Conservation (phyloP, 2,797 vertebrate genomes). For the Thaleichthys pacificus region DNA sequence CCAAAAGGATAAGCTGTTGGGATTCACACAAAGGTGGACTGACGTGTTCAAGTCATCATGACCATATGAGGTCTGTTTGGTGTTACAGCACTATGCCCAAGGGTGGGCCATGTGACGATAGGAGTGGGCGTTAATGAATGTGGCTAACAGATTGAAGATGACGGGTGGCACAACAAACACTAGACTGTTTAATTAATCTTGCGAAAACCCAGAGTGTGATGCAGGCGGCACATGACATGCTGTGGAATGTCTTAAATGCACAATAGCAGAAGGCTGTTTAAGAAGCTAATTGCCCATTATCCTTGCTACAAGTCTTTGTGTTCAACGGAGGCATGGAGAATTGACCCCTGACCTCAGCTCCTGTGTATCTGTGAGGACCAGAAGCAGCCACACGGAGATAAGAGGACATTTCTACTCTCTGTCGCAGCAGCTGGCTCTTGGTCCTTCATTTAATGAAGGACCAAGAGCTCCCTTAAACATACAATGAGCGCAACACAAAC, state of each 20-base stretch:
- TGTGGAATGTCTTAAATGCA: no score
- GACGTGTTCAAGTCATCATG: constrained; percentile 5
- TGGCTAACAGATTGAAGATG: constrained; percentile 20
- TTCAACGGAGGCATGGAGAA: constrained; percentile 42
- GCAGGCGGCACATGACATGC: not conserved
- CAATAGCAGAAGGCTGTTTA: constrained; percentile 45
- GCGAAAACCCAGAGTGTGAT: constrained; percentile 22
- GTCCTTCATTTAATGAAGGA: not conserved
- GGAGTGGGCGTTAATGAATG: constrained; percentile 16
- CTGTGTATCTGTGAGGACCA: not conserved
- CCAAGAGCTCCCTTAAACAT: not conserved
- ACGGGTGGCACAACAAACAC: constrained; percentile 25
- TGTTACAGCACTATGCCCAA: not conserved
- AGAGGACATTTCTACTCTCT: not conserved
- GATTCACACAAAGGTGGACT: not conserved
- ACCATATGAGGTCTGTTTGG: not conserved
- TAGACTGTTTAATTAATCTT: constrained; percentile 31
- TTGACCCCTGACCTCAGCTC: constrained; percentile 10
- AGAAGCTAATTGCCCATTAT: constrained; percentile 40
- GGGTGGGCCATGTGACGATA: not conserved
- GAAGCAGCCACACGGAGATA: not conserved
- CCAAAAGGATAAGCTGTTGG: constrained; percentile 8
- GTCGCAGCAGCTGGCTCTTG: not conserved
- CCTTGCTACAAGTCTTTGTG: constrained; percentile 37
- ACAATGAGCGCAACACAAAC: no score